These are phyloP conservation scores for Ectropis crepuscularia DNA, from an alignment of 2,888 invertebrate species.

Conservation along the genomic window DNA sequence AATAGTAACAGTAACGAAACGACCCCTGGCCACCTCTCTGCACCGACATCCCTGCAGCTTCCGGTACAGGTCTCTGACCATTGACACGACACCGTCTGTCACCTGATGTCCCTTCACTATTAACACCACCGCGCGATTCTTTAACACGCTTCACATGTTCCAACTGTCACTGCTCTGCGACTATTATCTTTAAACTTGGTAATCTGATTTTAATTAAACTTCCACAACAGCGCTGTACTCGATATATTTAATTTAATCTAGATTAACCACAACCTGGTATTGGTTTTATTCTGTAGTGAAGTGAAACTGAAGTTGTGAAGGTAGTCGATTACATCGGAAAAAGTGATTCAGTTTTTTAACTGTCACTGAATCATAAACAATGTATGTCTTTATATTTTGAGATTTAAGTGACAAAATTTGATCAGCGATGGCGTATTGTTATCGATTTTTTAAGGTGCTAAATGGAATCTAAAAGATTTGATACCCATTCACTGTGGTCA, in stretches of 20 bases:
- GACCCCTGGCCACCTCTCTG: conserved; percentile 68
- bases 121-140: not conserved
- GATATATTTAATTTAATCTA: not conserved
- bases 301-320: too few relatives aligned
- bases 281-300: too few relatives aligned
- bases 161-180: not conserved
- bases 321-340: too few relatives aligned
- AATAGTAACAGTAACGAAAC: conserved; percentile 74
- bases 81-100: conserved; percentile 55
- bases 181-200: not conserved
- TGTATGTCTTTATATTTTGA: not conserved
- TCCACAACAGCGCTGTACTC: not conserved
- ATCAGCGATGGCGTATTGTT: not conserved
- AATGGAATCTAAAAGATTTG: too few relatives aligned
- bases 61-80: conserved; percentile 48
- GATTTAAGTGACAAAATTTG: not conserved
- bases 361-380: too few relatives aligned
- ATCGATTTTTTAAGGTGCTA: not conserved
- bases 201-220: not conserved
- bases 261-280: too few relatives aligned
- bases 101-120: not conserved
- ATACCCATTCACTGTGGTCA: too few relatives aligned
- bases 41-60: conserved; percentile 58
- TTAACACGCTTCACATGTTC: conserved; percentile 11
- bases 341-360: too few relatives aligned